phyloP scores from a whole-genome alignment of 2,113 vertebrate genomes.

The Nothocercus julius region DNA sequence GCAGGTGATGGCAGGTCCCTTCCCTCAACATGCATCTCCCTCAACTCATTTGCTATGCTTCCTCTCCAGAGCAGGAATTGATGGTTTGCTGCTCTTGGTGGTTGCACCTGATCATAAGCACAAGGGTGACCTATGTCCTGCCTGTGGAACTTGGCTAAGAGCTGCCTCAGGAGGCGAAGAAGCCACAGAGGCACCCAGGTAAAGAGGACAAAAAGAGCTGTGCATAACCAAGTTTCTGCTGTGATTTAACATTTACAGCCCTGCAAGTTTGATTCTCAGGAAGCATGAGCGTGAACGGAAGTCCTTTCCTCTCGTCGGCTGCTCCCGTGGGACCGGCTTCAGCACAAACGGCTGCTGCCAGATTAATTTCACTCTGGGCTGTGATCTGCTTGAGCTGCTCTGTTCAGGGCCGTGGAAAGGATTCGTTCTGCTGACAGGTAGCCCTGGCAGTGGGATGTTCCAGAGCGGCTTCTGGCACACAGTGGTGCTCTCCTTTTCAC shows the following conservation, averaged over 20 bases:
- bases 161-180: neutral
- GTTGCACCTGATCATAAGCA: rapidly evolving
- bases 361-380: neutral
- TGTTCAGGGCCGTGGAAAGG: neutral
- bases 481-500: neutral
- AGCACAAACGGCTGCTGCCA: slow-evolving; percentile 15
- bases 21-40: neutral
- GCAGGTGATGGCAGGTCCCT: too few species aligned
- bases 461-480: neutral
- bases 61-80: neutral
- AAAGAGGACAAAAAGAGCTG: neutral
- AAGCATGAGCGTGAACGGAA: neutral
- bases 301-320: rapidly evolving
- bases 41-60: neutral
- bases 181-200: neutral
- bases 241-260: neutral
- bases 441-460: neutral
- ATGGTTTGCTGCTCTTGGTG: neutral
- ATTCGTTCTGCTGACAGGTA: neutral
- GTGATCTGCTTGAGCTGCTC: neutral
- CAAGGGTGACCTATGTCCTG: neutral
- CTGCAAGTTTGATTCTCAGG: rapidly evolving
- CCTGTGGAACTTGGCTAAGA: rapidly evolving
- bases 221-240: neutral
- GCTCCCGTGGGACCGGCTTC: neutral